A percentile compares a stretch with the other conserved stretches of the same genome.
Evolutionary conservation across 2,113 vertebrate species (phyloP).

Genomic region (Aspidoscelis tigris): DNA sequence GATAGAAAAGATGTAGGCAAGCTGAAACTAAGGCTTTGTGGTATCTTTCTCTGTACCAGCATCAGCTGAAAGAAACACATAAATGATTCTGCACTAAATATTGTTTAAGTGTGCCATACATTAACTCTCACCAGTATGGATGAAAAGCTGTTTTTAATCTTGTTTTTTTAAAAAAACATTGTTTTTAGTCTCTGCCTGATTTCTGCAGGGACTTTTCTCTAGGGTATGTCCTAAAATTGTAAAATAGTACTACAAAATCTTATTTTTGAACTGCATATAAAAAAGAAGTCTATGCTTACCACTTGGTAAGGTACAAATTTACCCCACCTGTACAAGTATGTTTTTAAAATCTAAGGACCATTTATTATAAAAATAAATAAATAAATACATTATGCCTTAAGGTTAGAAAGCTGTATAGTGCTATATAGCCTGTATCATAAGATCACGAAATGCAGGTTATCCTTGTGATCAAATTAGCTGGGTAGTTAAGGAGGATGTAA

Average conservation of each 20-base stretch:
- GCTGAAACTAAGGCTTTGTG: background rate
- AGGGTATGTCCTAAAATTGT: no score
- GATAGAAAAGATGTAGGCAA: background rate
- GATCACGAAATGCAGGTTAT: background rate
- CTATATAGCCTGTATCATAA: no score
- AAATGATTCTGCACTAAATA: background rate
- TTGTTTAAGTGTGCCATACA: background rate
- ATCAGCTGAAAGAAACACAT: background rate
- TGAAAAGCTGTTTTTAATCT: no score
- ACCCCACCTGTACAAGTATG: background rate
- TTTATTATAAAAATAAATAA: rapidly evolving
- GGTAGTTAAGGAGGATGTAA: background rate
- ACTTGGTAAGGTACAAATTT: no score
- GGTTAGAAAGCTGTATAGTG: rapidly evolving
- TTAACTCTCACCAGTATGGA: no score
- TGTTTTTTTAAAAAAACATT: no score
- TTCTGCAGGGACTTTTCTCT: no score
- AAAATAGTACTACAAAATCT: no score
- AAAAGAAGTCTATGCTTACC: no score
- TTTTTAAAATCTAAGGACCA: background rate
- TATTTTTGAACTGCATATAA: no score
- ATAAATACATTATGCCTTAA: background rate
- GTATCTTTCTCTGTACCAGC: background rate
- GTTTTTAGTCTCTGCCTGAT: no score
- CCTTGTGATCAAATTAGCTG: background rate